Base-by-base conservation (phyloP, 2,888 invertebrate genomes). In the Apotomis betuletana region DNA sequence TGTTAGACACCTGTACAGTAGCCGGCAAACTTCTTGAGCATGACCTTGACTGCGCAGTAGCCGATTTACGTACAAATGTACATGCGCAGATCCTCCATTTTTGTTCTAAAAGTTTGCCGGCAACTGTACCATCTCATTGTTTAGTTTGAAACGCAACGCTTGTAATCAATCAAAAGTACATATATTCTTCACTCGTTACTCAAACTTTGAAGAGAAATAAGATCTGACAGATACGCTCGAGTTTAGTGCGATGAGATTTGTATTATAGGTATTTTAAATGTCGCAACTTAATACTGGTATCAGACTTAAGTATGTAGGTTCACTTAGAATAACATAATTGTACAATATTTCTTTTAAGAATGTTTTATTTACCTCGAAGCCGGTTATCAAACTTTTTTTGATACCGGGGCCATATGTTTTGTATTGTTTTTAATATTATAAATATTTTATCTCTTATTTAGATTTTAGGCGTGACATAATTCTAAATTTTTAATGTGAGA, bases 381-480 rank as follows among this genome's bases (percentile, higher is more conserved):
- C 59, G 63, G 68, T 58, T n/a, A 9, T 58, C 52, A 13, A 63
- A 67, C 55, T 62, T 46, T 71, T 51, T 67, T 67, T 44, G 57
- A 67, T 46, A 36, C 72, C 63, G 68, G 68, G 63, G 72, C 72
- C 72, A 72, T 72, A 72, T 59, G 63, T 67, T 63, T 72, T 15
- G 27, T 57, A 49, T 63, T 72, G 67, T 68, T 72, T 68, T 68
- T 68, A 68, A 58, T 72, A 63, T 72, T 68, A 15, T 38, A 62
- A 61, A 67, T 44, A 55, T 62, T 68, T 72, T 62, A 72, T 49
- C 12, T 67, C 63, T 68, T 59, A 52, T 54, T 46, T 67, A 72
- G 54, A 52, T 68, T 58, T 49, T 59, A 68, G 58, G 67, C 67
- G 67, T 68, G 67, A 63, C 51, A 54, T 63, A 52, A 68, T 72